Base-by-base conservation (phyloP, 1,140 invertebrate genomes). In the Drosophila lowei region DNA sequence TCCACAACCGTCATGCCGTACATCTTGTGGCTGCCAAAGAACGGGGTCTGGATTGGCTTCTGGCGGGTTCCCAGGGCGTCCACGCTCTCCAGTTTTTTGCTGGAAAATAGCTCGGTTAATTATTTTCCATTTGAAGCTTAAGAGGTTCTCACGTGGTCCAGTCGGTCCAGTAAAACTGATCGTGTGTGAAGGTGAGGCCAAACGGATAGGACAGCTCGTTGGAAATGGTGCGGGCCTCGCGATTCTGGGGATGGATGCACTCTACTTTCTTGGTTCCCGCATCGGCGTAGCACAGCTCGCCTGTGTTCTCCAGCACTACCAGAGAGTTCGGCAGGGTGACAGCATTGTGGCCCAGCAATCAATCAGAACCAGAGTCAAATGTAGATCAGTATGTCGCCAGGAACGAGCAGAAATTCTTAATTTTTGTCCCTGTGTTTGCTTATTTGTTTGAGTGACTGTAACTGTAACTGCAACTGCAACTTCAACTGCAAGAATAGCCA, bases 81-180 rank as follows among this genome's bases (percentile, higher is more conserved):
- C 3, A 96, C 94, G 75, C 94, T 94, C 92, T 97, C 96, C 71
- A 98, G 95, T 92, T 95, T 95, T 72, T 94, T 93, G 15, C 95
- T 96, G 23, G 6, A 47, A 44, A 46, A 34, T 46, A 38, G 6
- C 0, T 9, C 1, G 2, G 18, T 16, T 8, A 48, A 4, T 25
- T 34, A 9, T 8, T 9, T 2, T 7, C 7, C 30, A 30, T 30
- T 30, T 9, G 8, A 2, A 16, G 50, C 59, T 43, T 58, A 7
- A 7, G 16, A 3, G 3, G 46, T 49, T 91, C 95, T 96, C 93
- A 99, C 97, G 96, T 96, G 91, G 96, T 95, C 98, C 98, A 99
- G 91, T 99, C 98, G 5, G 97, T 98, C 97, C 98, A 99, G 91
- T 98, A 99, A 85, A 98, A 97, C 80, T 95, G 94, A 72, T 96